phyloP scores from a whole-genome alignment of 1,140 invertebrate species.

The Drosophila mayri region DNA sequence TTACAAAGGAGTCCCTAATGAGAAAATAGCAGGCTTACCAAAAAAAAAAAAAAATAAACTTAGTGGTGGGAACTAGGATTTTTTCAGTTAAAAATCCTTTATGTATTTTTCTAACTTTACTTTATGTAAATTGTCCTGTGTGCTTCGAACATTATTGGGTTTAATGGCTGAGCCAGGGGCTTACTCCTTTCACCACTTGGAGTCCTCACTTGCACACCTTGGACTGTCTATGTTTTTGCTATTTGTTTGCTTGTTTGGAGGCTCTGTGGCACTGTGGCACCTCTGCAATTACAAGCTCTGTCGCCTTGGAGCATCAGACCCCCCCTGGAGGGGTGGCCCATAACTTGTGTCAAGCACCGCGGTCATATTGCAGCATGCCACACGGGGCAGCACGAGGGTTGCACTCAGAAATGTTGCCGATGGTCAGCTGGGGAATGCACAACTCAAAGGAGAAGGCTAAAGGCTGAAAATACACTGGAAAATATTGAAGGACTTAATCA shows the following conservation, averaged over 20 bases:
- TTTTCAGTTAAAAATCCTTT: neutral
- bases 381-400: conserved; percentile 17
- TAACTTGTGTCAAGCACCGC: conserved; percentile 50
- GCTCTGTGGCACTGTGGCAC: conserved; percentile 2
- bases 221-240: neutral
- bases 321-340: conserved; percentile 16
- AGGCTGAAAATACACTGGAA: neutral
- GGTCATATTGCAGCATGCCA: conserved; percentile 53
- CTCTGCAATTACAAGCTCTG: conserved; percentile 29
- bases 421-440: conserved; percentile 55
- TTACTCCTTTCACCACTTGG: neutral
- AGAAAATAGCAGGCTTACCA: conserved; percentile 3
- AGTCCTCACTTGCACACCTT: neutral
- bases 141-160: neutral
- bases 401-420: conserved; percentile 52
- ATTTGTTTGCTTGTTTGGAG: neutral
- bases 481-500: neutral
- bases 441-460: conserved; percentile 7
- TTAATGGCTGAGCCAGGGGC: neutral
- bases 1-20: conserved; percentile 46
- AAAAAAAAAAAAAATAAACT: neutral
- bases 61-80: neutral
- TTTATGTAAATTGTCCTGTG: neutral
- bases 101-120: neutral
- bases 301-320: conserved; percentile 1